A percentile compares a stretch with the other conserved stretches of the same genome.
Evolutionary conservation across 2,113 vertebrate genomes (phyloP).

Genomic region (Tragelaphus imberbis): DNA sequence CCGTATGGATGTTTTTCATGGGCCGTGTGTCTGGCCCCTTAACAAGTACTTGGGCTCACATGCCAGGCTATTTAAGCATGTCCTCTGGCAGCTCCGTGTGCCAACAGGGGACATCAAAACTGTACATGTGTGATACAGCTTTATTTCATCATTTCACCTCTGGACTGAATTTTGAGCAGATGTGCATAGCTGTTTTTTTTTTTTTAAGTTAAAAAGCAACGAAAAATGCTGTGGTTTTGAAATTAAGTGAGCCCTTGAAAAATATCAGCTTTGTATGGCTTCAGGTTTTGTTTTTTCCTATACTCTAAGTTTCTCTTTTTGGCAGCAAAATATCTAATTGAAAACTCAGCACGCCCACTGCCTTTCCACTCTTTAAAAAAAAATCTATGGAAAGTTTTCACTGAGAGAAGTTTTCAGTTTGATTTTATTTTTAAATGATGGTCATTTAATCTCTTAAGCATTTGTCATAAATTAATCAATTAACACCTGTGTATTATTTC

Average conservation of each 20-base stretch:
- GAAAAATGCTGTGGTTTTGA: constrained; percentile 3
- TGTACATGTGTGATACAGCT: background rate
- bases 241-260: constrained; percentile 33
- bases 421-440: background rate
- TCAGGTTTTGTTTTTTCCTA: background rate
- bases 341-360: background rate
- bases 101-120: background rate
- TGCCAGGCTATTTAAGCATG: background rate
- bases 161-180: constrained; percentile 28
- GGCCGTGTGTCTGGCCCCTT: background rate
- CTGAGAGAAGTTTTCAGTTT: background rate
- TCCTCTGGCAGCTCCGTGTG: rapidly evolving
- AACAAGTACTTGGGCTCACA: background rate
- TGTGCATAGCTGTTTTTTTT: background rate
- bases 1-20: background rate
- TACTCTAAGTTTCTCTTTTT: background rate
- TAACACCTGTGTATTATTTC: background rate
- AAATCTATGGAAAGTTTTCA: background rate
- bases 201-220: background rate
- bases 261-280: background rate
- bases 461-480: background rate
- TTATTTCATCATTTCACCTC: background rate
- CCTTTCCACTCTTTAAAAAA: background rate
- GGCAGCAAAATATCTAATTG: background rate
- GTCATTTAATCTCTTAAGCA: background rate